Evolutionary conservation across 2,888 invertebrate species (phyloP).

Genomic region (Drosophila koepferae): DNA sequence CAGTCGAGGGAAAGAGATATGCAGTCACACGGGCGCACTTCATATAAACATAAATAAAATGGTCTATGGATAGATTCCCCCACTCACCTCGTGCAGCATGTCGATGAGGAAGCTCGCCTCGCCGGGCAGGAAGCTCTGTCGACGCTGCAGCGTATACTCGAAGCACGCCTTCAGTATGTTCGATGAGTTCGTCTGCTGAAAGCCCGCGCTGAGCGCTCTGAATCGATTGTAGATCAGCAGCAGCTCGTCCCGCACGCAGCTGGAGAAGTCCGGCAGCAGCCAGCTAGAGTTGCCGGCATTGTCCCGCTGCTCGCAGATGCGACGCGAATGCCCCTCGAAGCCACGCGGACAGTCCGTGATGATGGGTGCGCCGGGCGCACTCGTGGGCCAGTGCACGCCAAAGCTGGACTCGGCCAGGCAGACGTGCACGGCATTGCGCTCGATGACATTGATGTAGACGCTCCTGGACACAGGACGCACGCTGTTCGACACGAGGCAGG

Average conservation of each 20-base stretch:
- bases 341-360: slow-evolving; percentile 88
- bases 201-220: slow-evolving; percentile 83
- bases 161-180: slow-evolving; percentile 84
- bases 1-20: background rate
- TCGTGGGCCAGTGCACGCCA: slow-evolving; percentile 88
- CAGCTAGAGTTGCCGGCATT: slow-evolving; percentile 89
- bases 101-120: slow-evolving; percentile 84
- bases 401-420: slow-evolving; percentile 87
- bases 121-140: slow-evolving; percentile 84
- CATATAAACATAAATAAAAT: background rate
- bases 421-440: slow-evolving; percentile 87
- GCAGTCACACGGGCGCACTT: background rate
- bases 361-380: slow-evolving; percentile 91
- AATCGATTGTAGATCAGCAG: slow-evolving; percentile 88
- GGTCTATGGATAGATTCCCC: background rate
- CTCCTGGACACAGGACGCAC: slow-evolving; percentile 87
- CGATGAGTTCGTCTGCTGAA: slow-evolving; percentile 85
- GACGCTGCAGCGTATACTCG: slow-evolving; percentile 81
- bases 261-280: slow-evolving; percentile 91
- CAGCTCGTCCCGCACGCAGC: slow-evolving; percentile 89
- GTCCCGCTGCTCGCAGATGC: slow-evolving; percentile 88
- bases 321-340: slow-evolving; percentile 86
- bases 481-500: slow-evolving; percentile 89
- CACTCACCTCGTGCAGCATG: slow-evolving; percentile 84
- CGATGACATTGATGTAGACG: slow-evolving; percentile 89